Evolutionary conservation across 2,888 invertebrate genomes (phyloP).

Genomic region (Drosophila barbarae): DNA sequence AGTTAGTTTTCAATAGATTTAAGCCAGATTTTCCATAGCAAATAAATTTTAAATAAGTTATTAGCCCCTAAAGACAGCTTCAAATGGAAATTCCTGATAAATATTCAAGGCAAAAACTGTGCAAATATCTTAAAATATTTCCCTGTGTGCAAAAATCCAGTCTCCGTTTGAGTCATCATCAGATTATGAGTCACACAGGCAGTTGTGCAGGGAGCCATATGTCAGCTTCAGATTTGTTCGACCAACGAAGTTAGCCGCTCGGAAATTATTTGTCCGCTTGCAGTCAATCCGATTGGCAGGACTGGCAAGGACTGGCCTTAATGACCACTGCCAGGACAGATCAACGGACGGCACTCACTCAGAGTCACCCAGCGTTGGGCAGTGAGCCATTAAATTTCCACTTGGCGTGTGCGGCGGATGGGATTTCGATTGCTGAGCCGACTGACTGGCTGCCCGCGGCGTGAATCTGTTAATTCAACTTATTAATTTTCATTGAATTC

Average conservation of each 20-base stretch:
- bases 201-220: constrained; percentile 2
- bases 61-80: too few relatives aligned
- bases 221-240: constrained; percentile 6
- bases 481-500: constrained; percentile 68
- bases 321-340: constrained; percentile 22
- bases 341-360: constrained; percentile 2
- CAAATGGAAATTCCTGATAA: background rate
- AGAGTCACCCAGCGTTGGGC: constrained; percentile 3
- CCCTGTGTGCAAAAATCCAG: background rate
- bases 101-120: background rate
- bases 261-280: constrained; percentile 31
- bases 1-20: background rate
- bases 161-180: constrained; percentile 18
- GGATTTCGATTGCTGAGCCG: constrained; percentile 25
- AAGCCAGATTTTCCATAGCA: background rate
- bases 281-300: constrained; percentile 11
- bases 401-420: constrained; percentile 29
- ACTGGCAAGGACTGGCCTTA: constrained; percentile 8
- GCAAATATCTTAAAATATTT: background rate
- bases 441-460: constrained; percentile 19
- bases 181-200: constrained; percentile 24
- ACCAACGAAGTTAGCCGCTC: constrained; percentile 27
- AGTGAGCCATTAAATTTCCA: constrained; percentile 42
- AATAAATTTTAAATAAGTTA: too few relatives aligned
- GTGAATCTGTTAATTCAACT: constrained; percentile 54